Percentiles rank a stretch among this genome's conserved stretches.
phyloP scores from a whole-genome alignment of 1,140 invertebrate species.

The Drosophila novamexicana region DNA sequence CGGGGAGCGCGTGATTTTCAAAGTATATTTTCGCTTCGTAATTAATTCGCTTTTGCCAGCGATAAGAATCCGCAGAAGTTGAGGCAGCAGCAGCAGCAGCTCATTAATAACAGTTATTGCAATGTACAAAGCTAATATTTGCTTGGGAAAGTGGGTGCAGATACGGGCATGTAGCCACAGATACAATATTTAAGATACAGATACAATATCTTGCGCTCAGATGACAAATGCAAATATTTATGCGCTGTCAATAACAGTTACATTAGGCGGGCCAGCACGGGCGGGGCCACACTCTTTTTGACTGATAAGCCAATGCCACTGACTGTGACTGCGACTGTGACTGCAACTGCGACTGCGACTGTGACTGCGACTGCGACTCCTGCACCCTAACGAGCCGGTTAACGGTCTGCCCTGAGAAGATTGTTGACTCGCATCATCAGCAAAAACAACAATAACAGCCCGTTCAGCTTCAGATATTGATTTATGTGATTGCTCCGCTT shows the following conservation, averaged over 20 bases:
- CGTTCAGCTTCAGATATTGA: slow-evolving; percentile 3
- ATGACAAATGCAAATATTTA: slow-evolving; percentile 47
- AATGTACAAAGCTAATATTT: slow-evolving; percentile 20
- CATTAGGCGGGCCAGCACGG: slow-evolving; percentile 1
- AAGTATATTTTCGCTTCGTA: not conserved
- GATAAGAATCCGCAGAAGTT: slow-evolving; percentile 5
- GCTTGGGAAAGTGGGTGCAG: slow-evolving; percentile 1
- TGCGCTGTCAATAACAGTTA: slow-evolving; percentile 34
- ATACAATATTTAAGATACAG: slow-evolving; percentile 25
- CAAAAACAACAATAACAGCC: not conserved
- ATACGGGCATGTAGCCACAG: not conserved
- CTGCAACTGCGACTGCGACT: not conserved
- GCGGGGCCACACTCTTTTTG: slow-evolving; percentile 16
- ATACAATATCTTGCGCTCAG: slow-evolving; percentile 21
- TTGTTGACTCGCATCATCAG: slow-evolving; percentile 1
- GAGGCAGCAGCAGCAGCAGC: not conserved
- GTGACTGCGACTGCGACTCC: not conserved
- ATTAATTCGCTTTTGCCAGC: not conserved
- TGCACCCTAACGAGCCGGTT: slow-evolving; percentile 10
- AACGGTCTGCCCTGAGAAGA: not conserved
- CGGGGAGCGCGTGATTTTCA: slow-evolving; percentile 23
- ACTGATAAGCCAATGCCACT: slow-evolving; percentile 35
- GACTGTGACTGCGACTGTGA: not conserved
- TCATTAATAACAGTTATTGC: slow-evolving; percentile 36
- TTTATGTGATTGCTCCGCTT: not conserved